Conservation (phyloP, 2,113 vertebrate species). For the Meriones unguiculatus region DNA sequence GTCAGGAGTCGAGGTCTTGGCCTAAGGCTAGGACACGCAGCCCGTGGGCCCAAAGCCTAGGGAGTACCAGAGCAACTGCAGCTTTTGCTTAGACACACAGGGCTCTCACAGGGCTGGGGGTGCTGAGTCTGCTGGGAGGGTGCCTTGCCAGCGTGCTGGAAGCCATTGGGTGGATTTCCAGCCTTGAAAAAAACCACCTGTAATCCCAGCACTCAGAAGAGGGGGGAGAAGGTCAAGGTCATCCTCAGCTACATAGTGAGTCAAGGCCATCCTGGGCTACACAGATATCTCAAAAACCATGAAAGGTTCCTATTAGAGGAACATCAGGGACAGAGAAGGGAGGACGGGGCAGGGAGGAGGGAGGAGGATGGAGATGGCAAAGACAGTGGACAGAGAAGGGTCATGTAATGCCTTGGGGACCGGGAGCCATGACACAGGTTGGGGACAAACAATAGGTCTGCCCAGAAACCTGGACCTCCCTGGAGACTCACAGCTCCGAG, state of each 20-base stretch:
- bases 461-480: slow-evolving; percentile 59
- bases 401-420: background rate
- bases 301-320: background rate
- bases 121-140: too few species aligned
- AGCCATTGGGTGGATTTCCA: background rate
- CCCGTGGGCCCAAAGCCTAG: background rate
- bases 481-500: slow-evolving; percentile 9
- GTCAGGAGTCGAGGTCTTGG: background rate
- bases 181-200: background rate
- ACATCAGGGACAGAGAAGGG: too few species aligned
- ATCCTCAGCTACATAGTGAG: background rate
- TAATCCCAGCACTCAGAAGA: background rate
- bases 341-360: background rate
- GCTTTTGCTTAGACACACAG: background rate
- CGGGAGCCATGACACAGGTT: background rate
- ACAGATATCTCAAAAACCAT: background rate
- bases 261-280: background rate
- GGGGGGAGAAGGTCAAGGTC: background rate
- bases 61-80: too few species aligned
- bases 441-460: background rate
- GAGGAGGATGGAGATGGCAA: background rate
- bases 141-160: accelerated
- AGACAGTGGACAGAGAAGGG: background rate
- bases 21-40: accelerated
- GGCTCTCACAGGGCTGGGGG: background rate